phyloP scores from a whole-genome alignment of 2,888 invertebrate genomes.

The Ecliptopera silaceata region DNA sequence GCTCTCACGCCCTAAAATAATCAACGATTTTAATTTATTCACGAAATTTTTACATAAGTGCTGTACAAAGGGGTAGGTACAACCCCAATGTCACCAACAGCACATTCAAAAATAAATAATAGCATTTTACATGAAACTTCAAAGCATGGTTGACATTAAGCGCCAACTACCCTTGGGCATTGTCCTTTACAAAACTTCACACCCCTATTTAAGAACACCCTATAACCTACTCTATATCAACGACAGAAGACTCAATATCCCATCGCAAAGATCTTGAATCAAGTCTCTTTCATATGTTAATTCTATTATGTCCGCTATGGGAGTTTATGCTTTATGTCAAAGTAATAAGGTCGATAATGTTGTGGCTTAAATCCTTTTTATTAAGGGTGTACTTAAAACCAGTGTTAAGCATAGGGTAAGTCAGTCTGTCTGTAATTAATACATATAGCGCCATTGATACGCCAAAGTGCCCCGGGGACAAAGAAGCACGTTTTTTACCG shows the following conservation, averaged over 20 bases:
- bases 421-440: constrained; percentile 78
- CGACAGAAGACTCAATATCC: constrained; percentile 37
- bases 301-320: constrained; percentile 41
- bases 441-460: constrained; percentile 76
- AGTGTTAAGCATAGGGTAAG: constrained; percentile 61
- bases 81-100: constrained; percentile 14
- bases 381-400: constrained; percentile 70
- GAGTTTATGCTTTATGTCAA: constrained; percentile 41
- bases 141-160: constrained; percentile 78
- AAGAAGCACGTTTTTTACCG: constrained; percentile 20
- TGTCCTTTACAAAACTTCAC: constrained; percentile 76
- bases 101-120: constrained; percentile 41
- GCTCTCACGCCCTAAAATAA: background rate
- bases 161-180: constrained; percentile 46
- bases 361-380: constrained; percentile 38
- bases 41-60: constrained; percentile 26
- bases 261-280: constrained; percentile 6
- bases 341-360: constrained; percentile 40
- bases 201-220: constrained; percentile 63
- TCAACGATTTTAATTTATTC: constrained; percentile 5
- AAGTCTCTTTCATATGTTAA: constrained; percentile 64
- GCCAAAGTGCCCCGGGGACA: constrained; percentile 61
- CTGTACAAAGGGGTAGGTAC: constrained; percentile 25
- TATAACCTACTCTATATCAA: constrained; percentile 40
- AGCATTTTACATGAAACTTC: constrained; percentile 65